Base-by-base conservation (phyloP, 2,888 invertebrate species). In the Troglohyphantes excavatus region DNA sequence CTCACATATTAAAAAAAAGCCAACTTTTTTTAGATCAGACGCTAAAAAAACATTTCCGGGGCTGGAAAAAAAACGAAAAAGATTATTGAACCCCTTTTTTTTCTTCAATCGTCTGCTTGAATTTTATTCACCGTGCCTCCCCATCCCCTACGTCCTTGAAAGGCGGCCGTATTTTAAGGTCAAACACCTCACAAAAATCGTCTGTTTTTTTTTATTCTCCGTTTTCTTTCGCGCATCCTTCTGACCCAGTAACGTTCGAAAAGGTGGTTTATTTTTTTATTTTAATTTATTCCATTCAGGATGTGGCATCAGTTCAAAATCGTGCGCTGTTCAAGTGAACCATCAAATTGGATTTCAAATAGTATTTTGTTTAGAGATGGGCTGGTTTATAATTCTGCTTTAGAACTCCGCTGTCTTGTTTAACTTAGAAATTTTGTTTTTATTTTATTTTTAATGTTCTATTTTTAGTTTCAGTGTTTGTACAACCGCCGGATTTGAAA, bases 141-240 rank as follows among this genome's bases (percentile, higher is more conserved):
- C 6, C 17, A 17, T 3, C 29, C 43, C 53, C 6, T 23, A 11
- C 26, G 79, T 43, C 79, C 79, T 87, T 79, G 86, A 72, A 68
- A 79, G 29, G 46, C 26, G 43, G 72, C 19, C n/a, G 27, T 9
- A 43, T 73, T 87, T 72, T 65, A 63, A 33, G 86, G 86, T 87
- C 86, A 87, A 87, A 65, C 86, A 87, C 86, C 86, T 87, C 46
- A 13, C 65, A 43, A 26, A 46, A 29, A 43, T 21, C 26, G 21
- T 29, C 33, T 43, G 17, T 59, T 29, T 79, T 59, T 27, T 75
- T 75, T 75, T 68, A 9, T 29, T 61, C 67, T 19, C 33, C 19
- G 75, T 27, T 75, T 29, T 75, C 29, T 75, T 68, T 68, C 78
- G 17, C 26, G 63, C 46, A 72, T 43, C 43, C 65, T 70, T 70